Conservation (phyloP, 2,797 vertebrate species). For the Botia kubotai region DNA sequence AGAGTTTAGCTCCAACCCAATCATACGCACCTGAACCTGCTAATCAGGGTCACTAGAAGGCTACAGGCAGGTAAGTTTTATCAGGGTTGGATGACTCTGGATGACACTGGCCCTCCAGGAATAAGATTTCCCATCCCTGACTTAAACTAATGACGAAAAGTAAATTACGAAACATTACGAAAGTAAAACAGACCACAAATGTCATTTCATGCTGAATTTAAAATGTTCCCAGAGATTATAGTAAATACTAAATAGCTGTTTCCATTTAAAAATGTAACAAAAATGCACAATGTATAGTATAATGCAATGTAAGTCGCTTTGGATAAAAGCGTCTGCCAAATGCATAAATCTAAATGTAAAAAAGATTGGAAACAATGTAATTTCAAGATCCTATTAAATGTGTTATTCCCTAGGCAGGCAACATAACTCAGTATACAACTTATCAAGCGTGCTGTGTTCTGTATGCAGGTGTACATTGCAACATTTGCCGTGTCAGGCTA, state of each 20-base stretch:
- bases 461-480: slow-evolving; percentile 88
- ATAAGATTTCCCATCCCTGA: too few relatives aligned
- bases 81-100: too few relatives aligned
- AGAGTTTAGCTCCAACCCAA: too few relatives aligned
- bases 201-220: background rate
- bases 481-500: slow-evolving; percentile 94
- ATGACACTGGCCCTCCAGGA: too few relatives aligned
- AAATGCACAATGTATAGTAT: too few relatives aligned
- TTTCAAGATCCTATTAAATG: background rate
- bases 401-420: background rate
- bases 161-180: background rate
- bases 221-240: background rate
- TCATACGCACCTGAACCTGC: too few relatives aligned
- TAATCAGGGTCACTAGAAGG: too few relatives aligned
- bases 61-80: too few relatives aligned
- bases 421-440: background rate
- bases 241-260: background rate
- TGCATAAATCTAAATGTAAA: too few relatives aligned
- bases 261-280: background rate
- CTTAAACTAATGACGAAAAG: background rate
- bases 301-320: too few relatives aligned
- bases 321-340: too few relatives aligned
- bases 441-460: slow-evolving; percentile 11
- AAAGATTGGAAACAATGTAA: background rate
- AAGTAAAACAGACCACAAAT: background rate